Evolutionary conservation across 2,888 invertebrate genomes (phyloP), one percentile per base, ranked within the genome.

Genomic region (Leptinotarsa juncta): DNA sequence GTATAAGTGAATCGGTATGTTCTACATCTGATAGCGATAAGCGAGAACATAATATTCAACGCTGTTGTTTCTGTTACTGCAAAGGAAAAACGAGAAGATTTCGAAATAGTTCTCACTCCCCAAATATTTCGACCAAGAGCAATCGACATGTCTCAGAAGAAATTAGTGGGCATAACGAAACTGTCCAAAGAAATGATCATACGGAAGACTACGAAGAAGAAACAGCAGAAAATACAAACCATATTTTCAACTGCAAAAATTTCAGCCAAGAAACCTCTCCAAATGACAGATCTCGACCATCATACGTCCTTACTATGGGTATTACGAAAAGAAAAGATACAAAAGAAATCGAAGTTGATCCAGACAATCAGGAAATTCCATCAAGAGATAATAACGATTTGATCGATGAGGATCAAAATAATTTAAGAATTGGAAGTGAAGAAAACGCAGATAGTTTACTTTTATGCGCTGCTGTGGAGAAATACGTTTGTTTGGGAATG

Each of bases 1-100:
- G 62, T 42, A 14, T 62, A 12, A 62, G 62, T 14, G 62, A 62
- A 32, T 62, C 62, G n/a, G 7, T 42, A 12, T 62, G 26, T 32
- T 62, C 62, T n/a, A 32, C 62, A 5, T n/a, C 62, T 14, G 62
- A 42, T 5, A 32, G 42, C 42, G 62, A 62, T n/a, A 62, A 42
- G 10, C 20, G 62, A 62, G 62, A 62, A 42, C 26, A 62, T 16
- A 62, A 42, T n/a, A 14, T 42, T 42, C 32, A 62, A 18, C 12
- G 23, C 2, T 62, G 62, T 14, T 62, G 42, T 14, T 62, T 62
- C 10, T 62, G 62, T 42, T 62, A 62, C 12, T 26, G 32, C 42
- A 62, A n/a, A 42, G 62, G 42, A 32, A 62, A n/a, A 62, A 10
- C 32, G 10, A 62, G n/a, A 32, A 62, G 62, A 23, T n/a, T 32